These are phyloP conservation scores for Tenthredo amoena DNA, from an alignment of 2,888 invertebrate genomes.

Conservation along the genomic window DNA sequence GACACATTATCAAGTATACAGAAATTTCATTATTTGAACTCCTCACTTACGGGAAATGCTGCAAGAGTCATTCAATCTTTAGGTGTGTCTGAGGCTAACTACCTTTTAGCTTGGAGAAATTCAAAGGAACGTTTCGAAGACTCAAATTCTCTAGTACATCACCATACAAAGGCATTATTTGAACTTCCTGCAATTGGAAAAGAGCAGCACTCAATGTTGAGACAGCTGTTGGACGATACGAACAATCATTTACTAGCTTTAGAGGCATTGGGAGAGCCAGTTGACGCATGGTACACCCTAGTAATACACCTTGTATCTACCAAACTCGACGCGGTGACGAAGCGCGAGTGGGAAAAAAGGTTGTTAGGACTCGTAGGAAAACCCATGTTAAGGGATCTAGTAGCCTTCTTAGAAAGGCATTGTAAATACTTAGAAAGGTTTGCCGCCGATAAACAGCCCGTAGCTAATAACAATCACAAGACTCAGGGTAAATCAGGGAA, in stretches of 20 bases:
- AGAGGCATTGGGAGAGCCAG: constrained; percentile 49
- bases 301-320: too few species aligned
- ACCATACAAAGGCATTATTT: constrained; percentile 56
- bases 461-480: too few species aligned
- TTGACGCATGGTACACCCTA: too few species aligned
- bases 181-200: constrained; percentile 43
- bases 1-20: constrained; percentile 45
- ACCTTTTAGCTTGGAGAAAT: constrained; percentile 55
- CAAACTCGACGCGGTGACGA: too few species aligned
- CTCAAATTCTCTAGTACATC: constrained; percentile 54
- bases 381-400: too few species aligned
- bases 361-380: too few species aligned
- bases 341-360: too few species aligned
- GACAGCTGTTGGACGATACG: constrained; percentile 51
- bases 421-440: too few species aligned
- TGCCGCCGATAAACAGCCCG: too few species aligned
- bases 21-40: constrained; percentile 59
- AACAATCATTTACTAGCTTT: constrained; percentile 51
- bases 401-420: too few species aligned
- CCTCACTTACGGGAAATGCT: constrained; percentile 54
- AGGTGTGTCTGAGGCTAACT: constrained; percentile 55
- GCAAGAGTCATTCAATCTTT: constrained; percentile 55
- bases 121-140: constrained; percentile 57
- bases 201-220: constrained; percentile 43
- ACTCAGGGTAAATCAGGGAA: too few species aligned